Conservation (phyloP, 2,888 invertebrate species). For the Pasiphila rectangulata region DNA sequence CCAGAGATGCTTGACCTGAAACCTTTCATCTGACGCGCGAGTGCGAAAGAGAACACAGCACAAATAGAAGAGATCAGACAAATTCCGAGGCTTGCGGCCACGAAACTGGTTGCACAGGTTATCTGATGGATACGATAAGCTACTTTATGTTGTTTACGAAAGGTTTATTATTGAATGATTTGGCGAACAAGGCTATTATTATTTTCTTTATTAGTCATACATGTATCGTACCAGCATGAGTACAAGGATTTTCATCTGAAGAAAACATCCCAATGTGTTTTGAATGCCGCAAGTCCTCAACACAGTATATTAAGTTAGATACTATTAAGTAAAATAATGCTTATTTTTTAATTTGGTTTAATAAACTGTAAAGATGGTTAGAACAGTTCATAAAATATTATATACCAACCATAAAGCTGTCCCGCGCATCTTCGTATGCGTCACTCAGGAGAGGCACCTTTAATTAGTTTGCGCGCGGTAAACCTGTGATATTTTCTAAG, state of each 20-base stretch:
- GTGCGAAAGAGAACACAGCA: constrained; percentile 43
- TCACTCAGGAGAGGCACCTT: no score
- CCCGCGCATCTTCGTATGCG: no score
- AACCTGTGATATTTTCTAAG: no score
- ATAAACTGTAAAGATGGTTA: neutral
- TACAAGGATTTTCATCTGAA: constrained; percentile 35
- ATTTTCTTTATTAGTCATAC: constrained; percentile 25
- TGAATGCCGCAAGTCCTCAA: neutral
- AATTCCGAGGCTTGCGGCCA: constrained; percentile 55
- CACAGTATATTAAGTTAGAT: neutral
- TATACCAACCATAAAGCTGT: no score
- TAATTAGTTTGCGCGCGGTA: no score
- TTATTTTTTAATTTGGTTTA: neutral
- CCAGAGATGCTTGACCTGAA: constrained; percentile 59
- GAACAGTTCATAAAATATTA: no score
- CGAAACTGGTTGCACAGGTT: constrained; percentile 60
- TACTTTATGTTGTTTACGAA: constrained; percentile 18
- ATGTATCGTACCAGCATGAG: constrained; percentile 6
- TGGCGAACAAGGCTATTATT: constrained; percentile 14
- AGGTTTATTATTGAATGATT: constrained; percentile 39
- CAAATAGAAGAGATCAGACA: constrained; percentile 36
- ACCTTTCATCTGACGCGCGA: constrained; percentile 47
- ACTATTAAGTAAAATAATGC: neutral
- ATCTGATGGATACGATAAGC: constrained; percentile 18
- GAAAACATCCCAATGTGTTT: constrained; percentile 22